These are phyloP conservation scores for Archivesica marissinica DNA, from an alignment of 1,140 invertebrate genomes.

Conservation along the genomic window DNA sequence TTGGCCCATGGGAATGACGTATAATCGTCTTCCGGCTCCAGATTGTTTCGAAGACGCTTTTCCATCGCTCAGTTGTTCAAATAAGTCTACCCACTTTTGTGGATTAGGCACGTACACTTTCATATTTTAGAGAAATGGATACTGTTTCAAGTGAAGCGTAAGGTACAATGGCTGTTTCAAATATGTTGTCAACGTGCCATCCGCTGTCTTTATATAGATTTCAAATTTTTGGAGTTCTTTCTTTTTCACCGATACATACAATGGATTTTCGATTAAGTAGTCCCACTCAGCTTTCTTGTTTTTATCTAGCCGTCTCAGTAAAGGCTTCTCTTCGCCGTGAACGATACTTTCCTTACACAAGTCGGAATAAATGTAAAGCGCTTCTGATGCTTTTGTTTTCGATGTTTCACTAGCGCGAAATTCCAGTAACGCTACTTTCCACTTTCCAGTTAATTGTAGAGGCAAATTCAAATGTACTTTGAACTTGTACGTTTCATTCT, in stretches of 20 bases:
- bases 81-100: conserved; percentile 39
- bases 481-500: conserved; percentile 55
- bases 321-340: too few relatives aligned
- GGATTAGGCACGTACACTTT: conserved; percentile 30
- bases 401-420: too few relatives aligned
- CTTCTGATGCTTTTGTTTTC: too few relatives aligned
- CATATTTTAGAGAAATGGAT: conserved; percentile 33
- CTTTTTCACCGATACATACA: too few relatives aligned
- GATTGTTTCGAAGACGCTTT: neutral
- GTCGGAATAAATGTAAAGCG: too few relatives aligned
- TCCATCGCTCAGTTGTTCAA: neutral
- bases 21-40: neutral
- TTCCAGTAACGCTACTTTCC: conserved; percentile 33
- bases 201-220: conserved; percentile 41
- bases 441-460: conserved; percentile 40
- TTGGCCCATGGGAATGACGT: conserved; percentile 25
- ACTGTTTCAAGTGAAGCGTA: conserved; percentile 49
- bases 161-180: neutral
- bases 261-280: too few relatives aligned
- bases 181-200: neutral
- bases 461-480: conserved; percentile 32
- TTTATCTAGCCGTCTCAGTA: too few relatives aligned
- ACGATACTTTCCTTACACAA: too few relatives aligned
- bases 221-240: too few relatives aligned
- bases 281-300: too few relatives aligned